Evolutionary conservation across 1,140 invertebrate genomes (phyloP).

Genomic region (Zeugodacus cucurbitae): DNA sequence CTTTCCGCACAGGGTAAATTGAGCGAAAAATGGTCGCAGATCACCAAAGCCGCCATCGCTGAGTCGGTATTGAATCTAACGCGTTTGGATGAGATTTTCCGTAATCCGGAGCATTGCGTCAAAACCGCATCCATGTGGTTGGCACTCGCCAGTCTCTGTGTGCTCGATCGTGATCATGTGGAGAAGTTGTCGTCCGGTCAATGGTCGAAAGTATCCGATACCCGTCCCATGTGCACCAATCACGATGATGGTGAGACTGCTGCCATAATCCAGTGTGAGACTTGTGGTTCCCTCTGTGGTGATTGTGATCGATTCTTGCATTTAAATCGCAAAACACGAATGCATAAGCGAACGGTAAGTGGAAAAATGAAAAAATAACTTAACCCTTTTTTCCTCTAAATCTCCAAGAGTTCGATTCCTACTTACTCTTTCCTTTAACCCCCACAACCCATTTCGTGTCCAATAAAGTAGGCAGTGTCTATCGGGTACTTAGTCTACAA

Average conservation of each 20-base stretch:
- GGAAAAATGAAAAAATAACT: neutral
- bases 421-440: too few relatives aligned
- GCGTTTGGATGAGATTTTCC: conserved; percentile 78
- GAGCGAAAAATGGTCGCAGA: conserved; percentile 85
- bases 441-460: too few relatives aligned
- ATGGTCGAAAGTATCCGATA: conserved; percentile 70
- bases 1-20: conserved; percentile 79
- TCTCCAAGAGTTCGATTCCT: too few relatives aligned
- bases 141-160: conserved; percentile 91
- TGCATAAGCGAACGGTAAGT: conserved; percentile 84
- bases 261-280: conserved; percentile 91
- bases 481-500: too few relatives aligned
- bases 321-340: conserved; percentile 86
- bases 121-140: conserved; percentile 90
- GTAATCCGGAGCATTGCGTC: conserved; percentile 81
- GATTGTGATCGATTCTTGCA: conserved; percentile 97
- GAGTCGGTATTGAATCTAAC: conserved; percentile 90
- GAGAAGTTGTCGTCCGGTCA: conserved; percentile 82
- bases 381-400: too few relatives aligned
- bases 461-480: too few relatives aligned
- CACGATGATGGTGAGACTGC: conserved; percentile 96
- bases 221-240: conserved; percentile 83
- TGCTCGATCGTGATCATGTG: conserved; percentile 91
- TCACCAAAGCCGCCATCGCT: conserved; percentile 91
- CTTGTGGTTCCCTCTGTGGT: conserved; percentile 92